A percentile compares a stretch with the other conserved stretches of the same genome.
Evolutionary conservation across 1,140 invertebrate genomes (phyloP).

Genomic region (Lasaia peninsularis): DNA sequence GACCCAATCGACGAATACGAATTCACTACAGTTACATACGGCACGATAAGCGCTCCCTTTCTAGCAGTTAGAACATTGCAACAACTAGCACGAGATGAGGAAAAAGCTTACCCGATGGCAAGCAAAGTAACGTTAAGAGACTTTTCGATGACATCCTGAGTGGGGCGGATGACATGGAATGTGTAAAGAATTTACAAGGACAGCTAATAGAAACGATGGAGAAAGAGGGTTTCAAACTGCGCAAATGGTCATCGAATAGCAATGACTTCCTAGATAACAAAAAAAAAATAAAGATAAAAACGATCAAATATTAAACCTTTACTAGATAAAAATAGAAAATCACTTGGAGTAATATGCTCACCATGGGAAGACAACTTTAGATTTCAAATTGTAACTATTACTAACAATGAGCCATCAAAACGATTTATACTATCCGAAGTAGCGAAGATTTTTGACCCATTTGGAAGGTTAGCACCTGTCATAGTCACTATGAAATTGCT

Average conservation of each 20-base stretch:
- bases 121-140: not conserved
- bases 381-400: not conserved
- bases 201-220: not conserved
- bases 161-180: not conserved
- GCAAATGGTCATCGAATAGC: no score
- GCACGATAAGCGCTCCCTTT: not conserved
- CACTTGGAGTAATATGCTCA: not conserved
- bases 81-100: not conserved
- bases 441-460: not conserved
- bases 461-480: not conserved
- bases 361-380: not conserved
- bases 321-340: not conserved
- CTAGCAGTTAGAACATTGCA: slow-evolving; percentile 8
- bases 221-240: no score
- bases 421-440: not conserved
- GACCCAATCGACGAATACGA: not conserved
- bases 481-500: not conserved
- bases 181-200: not conserved
- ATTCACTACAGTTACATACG: slow-evolving; percentile 12
- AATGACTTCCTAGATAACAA: no score
- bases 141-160: not conserved
- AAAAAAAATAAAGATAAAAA: no score
- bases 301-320: no score
- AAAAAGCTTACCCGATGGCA: not conserved
- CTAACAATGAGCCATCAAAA: not conserved